phyloP scores from a whole-genome alignment of 2,888 invertebrate species.

The Mermis nigrescens region DNA sequence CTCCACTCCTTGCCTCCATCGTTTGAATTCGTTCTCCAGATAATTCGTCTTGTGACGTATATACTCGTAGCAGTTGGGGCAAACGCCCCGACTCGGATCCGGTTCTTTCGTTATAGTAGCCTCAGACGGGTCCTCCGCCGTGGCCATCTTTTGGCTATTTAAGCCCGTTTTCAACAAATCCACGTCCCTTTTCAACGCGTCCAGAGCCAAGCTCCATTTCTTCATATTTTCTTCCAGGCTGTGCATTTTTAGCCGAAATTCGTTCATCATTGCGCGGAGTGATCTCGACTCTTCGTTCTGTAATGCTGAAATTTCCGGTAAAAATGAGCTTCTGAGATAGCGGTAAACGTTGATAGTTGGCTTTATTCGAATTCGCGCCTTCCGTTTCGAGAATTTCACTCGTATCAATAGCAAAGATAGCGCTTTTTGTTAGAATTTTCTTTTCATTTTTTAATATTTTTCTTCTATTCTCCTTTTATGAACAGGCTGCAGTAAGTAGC shows the following conservation, averaged over 20 bases:
- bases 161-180: background rate
- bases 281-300: background rate
- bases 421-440: no score
- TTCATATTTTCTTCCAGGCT: background rate
- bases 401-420: no score
- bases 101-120: background rate
- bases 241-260: background rate
- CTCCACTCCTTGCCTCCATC: background rate
- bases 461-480: no score
- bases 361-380: no score
- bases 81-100: background rate
- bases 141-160: background rate
- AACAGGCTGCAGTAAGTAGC: no score
- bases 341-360: no score
- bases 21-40: constrained; percentile 5
- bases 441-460: no score
- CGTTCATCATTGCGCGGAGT: background rate
- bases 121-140: background rate
- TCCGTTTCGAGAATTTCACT: no score
- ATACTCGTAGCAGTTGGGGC: background rate
- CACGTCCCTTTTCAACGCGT: background rate
- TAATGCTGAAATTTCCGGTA: no score
- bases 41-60: background rate
- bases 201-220: background rate
- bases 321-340: no score